Evolutionary conservation across 2,888 invertebrate species (phyloP), one percentile per base, ranked within the genome.

Genomic region (Autographa gamma): DNA sequence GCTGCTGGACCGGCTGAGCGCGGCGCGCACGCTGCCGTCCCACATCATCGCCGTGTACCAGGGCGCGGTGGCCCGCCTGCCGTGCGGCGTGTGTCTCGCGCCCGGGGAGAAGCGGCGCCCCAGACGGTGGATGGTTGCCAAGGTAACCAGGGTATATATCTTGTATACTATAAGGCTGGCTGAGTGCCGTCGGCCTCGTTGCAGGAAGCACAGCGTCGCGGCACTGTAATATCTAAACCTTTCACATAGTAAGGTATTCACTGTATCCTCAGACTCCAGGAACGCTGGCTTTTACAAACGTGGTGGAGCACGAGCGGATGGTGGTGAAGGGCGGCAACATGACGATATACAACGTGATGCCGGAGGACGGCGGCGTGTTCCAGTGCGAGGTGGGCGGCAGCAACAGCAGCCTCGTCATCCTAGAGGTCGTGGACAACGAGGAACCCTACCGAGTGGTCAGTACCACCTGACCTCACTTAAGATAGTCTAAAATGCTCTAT

Each of bases 291-390:
- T 91, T 87, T 73, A 43, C 31, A 0, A 62, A 67, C 3, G 31
- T 90, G 25, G 69, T 70, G 79, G 87, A 85, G 1, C 80, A 71
- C 9, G 88, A 88, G 38, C 83, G 84, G 2, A 81, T 89, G 67
- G 89, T 91, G 5, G 56, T 79, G 0, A 88, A 92, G 18, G 93
- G 95, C 64, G 93, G 93, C 76, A 86, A 91, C 58, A 85, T 97
- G 58, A 91, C 92, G n/a, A 92, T 97, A 63, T 96, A 96, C 83
- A 95, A 96, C 80, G 89, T 96, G 52, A 87, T 90, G 67, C 77
- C 77, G 2, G 90, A 92, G 56, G 95, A 96, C 82, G 93, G 93
- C 0, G 97, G 97, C 0, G 91, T 96, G 66, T 97, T 97, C 84
- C 90, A 94, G 77, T 97, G 97, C 83, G 87, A 89, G 79, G 77